Evolutionary conservation across 2,797 vertebrate genomes (phyloP), one percentile per base, ranked within the genome.

Genomic region (Chaunax sp.): DNA sequence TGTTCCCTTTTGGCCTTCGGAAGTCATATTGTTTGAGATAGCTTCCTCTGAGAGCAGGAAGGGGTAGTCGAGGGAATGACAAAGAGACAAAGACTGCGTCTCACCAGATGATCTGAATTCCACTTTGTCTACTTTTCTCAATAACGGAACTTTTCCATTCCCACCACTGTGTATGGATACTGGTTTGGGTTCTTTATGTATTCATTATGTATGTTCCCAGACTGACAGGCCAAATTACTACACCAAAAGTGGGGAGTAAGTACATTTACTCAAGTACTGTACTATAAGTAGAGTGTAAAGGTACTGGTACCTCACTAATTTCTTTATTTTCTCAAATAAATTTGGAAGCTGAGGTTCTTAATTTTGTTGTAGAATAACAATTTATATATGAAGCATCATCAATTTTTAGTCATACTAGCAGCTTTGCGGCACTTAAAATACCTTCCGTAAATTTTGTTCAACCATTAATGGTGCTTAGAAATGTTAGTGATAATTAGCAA

Each of bases 21-120:
- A 94, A 93, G 91, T 92, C 82, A 92, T 92, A 93, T 92, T 93
- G 93, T 93, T 93, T 90, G 53, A 88, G 75, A 94, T 94, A 89
- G 80, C 82, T 93, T 94, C 91, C 93, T 90, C 79, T 78, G 80
- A 92, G 80, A 83, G 87, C 74, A 87, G 84, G 82, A 90, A 87
- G 78, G 77, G 51, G 77, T 59, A 62, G 78, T 69, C 14, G 33
- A 72, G 50, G 78, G 65, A 85, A 58, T 70, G 81, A 81, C 77
- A 82, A 62, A 41, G 47, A 80, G 68, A 72, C 59, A 22, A 15
- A 70, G 26, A 20, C 37, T 25, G 30, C 62, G 72, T 75, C 61
- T 69, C 53, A 58, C n/a, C 53, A 63, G 74, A 64, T 69, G 45
- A 64, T 69, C 74, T 64, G 45, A 46, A 61, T 40, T 72, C 35